Percentiles rank a stretch among this genome's conserved stretches.
Conservation (phyloP, 2,113 vertebrate species). For the Megaleporinus macrocephalus region DNA sequence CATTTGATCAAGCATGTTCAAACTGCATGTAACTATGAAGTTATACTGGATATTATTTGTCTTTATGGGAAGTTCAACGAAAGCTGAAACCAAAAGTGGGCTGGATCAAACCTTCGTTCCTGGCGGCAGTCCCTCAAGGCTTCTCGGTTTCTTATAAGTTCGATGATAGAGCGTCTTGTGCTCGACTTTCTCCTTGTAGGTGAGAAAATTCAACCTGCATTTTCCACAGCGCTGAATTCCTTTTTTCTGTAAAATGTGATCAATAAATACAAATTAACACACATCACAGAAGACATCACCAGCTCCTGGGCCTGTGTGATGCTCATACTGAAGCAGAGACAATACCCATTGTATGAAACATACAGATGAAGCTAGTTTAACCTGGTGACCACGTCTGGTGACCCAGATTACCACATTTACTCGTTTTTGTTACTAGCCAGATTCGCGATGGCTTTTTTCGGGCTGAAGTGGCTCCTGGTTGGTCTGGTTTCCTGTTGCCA, state of each 20-base stretch:
- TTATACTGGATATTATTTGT: background rate
- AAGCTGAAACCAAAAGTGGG: background rate
- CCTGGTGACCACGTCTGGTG: background rate
- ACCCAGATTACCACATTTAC: slow-evolving; percentile 20
- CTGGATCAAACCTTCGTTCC: slow-evolving; percentile 88
- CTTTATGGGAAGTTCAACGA: background rate
- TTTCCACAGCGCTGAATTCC: slow-evolving; percentile 94
- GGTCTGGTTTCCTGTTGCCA: slow-evolving; percentile 43
- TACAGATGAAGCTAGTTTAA: background rate
- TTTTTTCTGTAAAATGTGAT: slow-evolving; percentile 83
- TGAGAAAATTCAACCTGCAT: slow-evolving; percentile 94
- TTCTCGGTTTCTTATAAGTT: slow-evolving; percentile 92
- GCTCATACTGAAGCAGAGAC: background rate
- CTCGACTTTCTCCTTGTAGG: slow-evolving; percentile 93
- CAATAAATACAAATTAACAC: background rate
- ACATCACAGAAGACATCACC: background rate
- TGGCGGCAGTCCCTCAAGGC: slow-evolving; percentile 92
- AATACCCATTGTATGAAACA: background rate
- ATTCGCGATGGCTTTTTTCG: slow-evolving; percentile 14
- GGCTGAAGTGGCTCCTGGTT: slow-evolving; percentile 7
- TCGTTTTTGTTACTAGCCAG: slow-evolving; percentile 37
- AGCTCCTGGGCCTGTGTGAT: background rate
- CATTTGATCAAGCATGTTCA: too few relatives aligned
- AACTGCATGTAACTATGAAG: background rate
- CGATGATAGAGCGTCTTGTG: slow-evolving; percentile 92